Evolutionary conservation across 2,113 vertebrate genomes (phyloP).

Genomic region (Dolichallabes microphthalmus): DNA sequence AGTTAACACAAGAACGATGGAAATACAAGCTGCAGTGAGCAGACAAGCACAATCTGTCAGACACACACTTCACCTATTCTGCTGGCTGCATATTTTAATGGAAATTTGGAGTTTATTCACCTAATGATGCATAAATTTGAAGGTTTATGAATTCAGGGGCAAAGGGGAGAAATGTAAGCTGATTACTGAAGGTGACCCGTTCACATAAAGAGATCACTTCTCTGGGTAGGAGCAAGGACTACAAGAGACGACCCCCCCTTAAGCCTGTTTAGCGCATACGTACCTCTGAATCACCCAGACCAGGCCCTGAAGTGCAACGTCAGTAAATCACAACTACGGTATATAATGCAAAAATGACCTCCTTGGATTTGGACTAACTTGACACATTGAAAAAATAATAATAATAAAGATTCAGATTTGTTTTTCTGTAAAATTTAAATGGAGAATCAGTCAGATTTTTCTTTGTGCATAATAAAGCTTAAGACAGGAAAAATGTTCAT

Average conservation of each 20-base stretch:
- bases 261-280: neutral
- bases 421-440: constrained; percentile 6
- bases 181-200: constrained; percentile 35
- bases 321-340: constrained; percentile 1
- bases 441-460: neutral
- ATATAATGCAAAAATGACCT: neutral
- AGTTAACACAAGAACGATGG: constrained; percentile 43
- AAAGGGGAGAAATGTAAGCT: constrained; percentile 31
- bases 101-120: constrained; percentile 37
- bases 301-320: neutral
- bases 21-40: constrained; percentile 45
- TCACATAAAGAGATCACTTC: constrained; percentile 11
- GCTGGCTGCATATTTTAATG: constrained; percentile 40
- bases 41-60: constrained; percentile 53
- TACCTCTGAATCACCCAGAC: constrained; percentile 2
- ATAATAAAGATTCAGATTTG: neutral
- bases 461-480: constrained; percentile 13
- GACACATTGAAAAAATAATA: neutral
- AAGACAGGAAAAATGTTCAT: constrained; percentile 23
- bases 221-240: constrained; percentile 13
- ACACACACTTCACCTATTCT: constrained; percentile 37
- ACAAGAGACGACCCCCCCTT: constrained; percentile 15
- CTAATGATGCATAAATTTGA: constrained; percentile 42
- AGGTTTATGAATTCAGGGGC: constrained; percentile 24
- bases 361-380: neutral